These are phyloP conservation scores for Tautogolabrus adspersus DNA, from an alignment of 2,113 vertebrate genomes.

Conservation along the genomic window DNA sequence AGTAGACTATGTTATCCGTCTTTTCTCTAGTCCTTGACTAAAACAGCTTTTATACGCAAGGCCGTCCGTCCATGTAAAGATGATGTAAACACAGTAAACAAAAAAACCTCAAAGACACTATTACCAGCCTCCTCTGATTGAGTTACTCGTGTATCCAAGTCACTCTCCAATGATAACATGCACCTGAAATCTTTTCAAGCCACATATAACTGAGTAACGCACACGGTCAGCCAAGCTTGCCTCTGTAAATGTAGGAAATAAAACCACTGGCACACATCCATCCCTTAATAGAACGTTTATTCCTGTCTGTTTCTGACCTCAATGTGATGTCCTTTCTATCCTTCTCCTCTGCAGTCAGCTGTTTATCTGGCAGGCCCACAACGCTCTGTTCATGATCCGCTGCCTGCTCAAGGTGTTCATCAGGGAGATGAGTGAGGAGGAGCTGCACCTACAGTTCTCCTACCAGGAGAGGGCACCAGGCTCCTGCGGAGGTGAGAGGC, in stretches of 20 bases:
- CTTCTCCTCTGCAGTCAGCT: slow-evolving; percentile 87
- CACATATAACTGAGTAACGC: background rate
- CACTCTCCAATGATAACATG: background rate
- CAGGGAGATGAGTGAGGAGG: slow-evolving; percentile 91
- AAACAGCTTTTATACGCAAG: too few species aligned
- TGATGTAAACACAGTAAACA: too few species aligned
- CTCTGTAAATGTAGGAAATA: slow-evolving; percentile 1
- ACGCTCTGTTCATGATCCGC: slow-evolving; percentile 96
- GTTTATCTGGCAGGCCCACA: slow-evolving; percentile 99
- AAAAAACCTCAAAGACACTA: background rate
- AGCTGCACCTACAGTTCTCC: slow-evolving; percentile 92
- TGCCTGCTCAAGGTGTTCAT: slow-evolving; percentile 97
- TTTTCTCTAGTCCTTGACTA: too few species aligned
- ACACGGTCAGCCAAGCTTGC: background rate
- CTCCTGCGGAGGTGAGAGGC: slow-evolving; percentile 84
- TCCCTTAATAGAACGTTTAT: background rate
- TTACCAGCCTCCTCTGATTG: background rate
- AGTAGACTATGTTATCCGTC: too few species aligned
- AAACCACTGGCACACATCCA: background rate
- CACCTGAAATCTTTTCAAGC: background rate
- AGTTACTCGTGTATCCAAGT: background rate
- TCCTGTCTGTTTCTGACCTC: background rate
- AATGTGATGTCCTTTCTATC: slow-evolving; percentile 13
- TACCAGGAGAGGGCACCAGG: slow-evolving; percentile 90
- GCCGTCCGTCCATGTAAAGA: too few species aligned